A percentile compares a stretch with the other conserved stretches of the same genome.
Conservation (phyloP, 2,113 vertebrate genomes). For the Saccopteryx leptura region DNA sequence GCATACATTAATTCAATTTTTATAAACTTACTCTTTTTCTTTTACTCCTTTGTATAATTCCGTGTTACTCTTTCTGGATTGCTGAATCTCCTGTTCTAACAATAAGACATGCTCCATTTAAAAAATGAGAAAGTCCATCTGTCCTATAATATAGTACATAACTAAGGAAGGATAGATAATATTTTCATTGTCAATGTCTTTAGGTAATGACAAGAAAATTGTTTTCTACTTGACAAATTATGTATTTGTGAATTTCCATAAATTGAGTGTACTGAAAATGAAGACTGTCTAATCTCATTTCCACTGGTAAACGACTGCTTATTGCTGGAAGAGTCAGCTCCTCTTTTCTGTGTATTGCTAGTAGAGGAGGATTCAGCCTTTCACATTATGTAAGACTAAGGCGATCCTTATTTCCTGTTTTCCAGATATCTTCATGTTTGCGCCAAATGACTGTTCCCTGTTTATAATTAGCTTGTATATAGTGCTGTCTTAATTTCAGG, state of each 20-base stretch:
- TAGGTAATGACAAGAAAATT: slow-evolving; percentile 26
- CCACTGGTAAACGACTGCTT: background rate
- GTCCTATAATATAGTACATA: background rate
- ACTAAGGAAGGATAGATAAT: background rate
- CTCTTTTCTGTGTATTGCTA: slow-evolving; percentile 32
- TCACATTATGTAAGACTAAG: slow-evolving; percentile 57
- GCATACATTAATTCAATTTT: background rate
- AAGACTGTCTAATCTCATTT: slow-evolving; percentile 56
- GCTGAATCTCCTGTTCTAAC: background rate
- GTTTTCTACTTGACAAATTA: slow-evolving; percentile 17
- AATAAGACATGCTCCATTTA: background rate
- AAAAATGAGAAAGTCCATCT: background rate
- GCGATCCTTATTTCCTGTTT: slow-evolving; percentile 75
- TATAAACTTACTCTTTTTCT: background rate
- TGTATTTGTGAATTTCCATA: slow-evolving; percentile 35
- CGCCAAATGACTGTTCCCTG: slow-evolving; percentile 65
- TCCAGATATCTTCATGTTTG: slow-evolving; percentile 57
- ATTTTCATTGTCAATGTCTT: background rate
- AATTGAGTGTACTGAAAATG: slow-evolving; percentile 10
- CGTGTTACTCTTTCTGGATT: background rate
- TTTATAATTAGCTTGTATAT: slow-evolving; percentile 54
- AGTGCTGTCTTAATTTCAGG: slow-evolving; percentile 7
- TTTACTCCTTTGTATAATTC: slow-evolving; percentile 13
- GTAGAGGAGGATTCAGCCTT: slow-evolving; percentile 54
- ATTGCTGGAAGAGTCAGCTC: background rate